Evolutionary conservation across 2,113 vertebrate genomes (phyloP).

Genomic region (Eudyptes chrysolophus): DNA sequence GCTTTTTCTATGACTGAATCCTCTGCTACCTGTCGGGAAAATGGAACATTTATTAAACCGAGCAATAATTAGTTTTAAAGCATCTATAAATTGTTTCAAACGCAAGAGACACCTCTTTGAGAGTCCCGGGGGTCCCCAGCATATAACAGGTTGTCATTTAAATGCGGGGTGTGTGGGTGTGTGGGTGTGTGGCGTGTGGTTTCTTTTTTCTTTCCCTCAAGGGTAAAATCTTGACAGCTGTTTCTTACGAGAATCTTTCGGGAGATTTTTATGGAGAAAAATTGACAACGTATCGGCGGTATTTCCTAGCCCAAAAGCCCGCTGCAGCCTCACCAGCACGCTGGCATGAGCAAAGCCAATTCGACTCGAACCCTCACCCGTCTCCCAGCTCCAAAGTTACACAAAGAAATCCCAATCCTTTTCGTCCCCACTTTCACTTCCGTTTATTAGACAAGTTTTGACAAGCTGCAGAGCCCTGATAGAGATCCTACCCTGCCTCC

Average conservation of each 20-base stretch:
- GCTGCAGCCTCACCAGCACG: neutral
- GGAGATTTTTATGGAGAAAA: neutral
- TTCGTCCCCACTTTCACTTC: neutral
- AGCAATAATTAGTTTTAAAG: neutral
- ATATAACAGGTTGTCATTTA: conserved; percentile 15
- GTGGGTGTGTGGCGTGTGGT: neutral
- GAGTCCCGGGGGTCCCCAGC: neutral
- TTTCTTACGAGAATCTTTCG: neutral
- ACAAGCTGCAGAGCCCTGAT: neutral
- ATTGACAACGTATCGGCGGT: accelerated
- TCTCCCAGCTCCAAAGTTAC: neutral
- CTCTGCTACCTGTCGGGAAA: neutral
- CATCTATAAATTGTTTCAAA: neutral
- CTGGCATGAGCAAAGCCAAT: neutral
- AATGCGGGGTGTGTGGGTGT: neutral
- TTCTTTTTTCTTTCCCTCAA: neutral
- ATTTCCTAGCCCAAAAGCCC: neutral
- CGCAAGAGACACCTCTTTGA: neutral
- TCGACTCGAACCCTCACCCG: neutral
- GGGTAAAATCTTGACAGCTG: neutral
- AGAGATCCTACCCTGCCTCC: neutral
- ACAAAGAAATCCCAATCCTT: neutral
- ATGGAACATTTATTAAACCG: neutral
- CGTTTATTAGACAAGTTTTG: neutral
- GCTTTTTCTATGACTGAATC: neutral